Conservation (phyloP, 2,113 vertebrate species). For the Okapia johnstoni region DNA sequence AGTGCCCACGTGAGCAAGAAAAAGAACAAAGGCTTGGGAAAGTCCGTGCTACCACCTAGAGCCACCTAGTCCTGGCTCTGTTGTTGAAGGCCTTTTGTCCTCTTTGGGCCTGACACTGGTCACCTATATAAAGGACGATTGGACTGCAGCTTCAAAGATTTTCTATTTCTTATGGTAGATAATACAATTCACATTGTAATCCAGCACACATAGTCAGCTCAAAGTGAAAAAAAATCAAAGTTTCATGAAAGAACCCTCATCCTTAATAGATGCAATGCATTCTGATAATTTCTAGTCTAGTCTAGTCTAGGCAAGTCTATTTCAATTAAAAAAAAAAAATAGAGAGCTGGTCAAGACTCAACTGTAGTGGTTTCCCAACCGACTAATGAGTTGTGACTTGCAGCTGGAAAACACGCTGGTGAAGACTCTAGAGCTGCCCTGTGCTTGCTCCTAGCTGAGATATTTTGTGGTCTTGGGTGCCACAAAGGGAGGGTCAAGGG, state of each 20-base stretch:
- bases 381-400: neutral
- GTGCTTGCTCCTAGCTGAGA: neutral
- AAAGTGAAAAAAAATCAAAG: neutral
- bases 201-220: neutral
- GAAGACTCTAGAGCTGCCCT: neutral
- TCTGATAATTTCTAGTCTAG: neutral
- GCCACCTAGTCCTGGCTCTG: neutral
- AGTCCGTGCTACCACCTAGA: neutral
- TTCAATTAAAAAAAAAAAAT: neutral
- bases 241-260: neutral
- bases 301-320: conserved; percentile 31
- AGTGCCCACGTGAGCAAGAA: neutral
- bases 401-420: neutral
- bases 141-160: neutral
- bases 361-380: neutral
- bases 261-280: neutral
- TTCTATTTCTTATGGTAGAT: neutral
- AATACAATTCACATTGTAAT: neutral
- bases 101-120: neutral
- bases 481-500: neutral
- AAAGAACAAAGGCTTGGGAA: neutral
- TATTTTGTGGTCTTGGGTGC: neutral
- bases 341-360: neutral
- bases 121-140: neutral
- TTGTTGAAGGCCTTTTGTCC: neutral